phyloP scores from a whole-genome alignment of 1,140 invertebrate species.

The Chironomus striatipennis region DNA sequence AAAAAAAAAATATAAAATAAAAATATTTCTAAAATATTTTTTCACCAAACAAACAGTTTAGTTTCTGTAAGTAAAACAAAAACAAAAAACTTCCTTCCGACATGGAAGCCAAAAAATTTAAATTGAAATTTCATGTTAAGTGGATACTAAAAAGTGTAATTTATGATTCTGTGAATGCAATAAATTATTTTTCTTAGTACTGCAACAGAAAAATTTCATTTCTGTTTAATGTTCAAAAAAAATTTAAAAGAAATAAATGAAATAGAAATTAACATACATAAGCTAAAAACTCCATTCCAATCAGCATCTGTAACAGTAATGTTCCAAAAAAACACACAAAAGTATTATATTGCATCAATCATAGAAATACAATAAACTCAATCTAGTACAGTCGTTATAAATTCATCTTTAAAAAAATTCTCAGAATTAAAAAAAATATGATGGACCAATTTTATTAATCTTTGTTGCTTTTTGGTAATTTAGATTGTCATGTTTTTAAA shows the following conservation, averaged over 20 bases:
- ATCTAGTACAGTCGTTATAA: neutral
- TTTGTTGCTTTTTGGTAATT: too few species aligned
- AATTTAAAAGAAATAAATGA: too few species aligned
- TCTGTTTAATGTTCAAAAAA: conserved; percentile 4
- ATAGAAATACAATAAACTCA: neutral
- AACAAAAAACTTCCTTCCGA: neutral
- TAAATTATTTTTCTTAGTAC: too few species aligned
- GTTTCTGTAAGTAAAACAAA: neutral
- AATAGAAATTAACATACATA: neutral
- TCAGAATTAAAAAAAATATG: too few species aligned
- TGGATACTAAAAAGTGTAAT: too few species aligned
- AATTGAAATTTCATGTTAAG: too few species aligned
- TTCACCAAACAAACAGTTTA: neutral
- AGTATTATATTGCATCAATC: neutral
- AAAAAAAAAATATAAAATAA: neutral
- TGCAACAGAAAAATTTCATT: neutral
- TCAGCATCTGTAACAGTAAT: neutral
- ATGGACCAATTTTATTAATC: too few species aligned
- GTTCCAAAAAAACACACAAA: neutral
- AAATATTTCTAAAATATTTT: neutral
- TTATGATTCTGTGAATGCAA: too few species aligned
- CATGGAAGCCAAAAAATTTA: neutral
- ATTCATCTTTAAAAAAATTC: neutral
- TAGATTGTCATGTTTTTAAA: too few species aligned
- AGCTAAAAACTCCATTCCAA: too few species aligned